Evolutionary conservation across 1,140 invertebrate species (phyloP).

Genomic region (Listronotus bonariensis): DNA sequence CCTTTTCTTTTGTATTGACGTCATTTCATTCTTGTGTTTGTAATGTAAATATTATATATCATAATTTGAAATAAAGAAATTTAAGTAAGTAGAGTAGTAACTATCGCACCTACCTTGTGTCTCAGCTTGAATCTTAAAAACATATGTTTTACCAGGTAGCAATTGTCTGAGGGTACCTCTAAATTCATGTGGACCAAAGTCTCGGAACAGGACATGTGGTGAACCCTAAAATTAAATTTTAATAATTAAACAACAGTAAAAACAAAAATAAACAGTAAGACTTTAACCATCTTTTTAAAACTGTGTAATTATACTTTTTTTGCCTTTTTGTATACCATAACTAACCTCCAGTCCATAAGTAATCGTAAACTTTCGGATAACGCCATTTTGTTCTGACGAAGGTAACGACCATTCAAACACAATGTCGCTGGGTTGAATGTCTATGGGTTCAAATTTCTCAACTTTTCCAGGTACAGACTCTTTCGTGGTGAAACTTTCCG

Average conservation of each 20-base stretch:
- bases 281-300: no score
- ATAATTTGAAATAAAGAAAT: no score
- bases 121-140: constrained; percentile 83
- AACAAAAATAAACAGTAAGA: no score
- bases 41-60: no score
- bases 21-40: no score
- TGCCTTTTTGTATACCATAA: neutral
- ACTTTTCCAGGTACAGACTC: constrained; percentile 83
- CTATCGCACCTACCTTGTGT: constrained; percentile 65
- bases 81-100: no score
- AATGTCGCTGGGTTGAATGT: constrained; percentile 81
- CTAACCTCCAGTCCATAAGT: constrained; percentile 75
- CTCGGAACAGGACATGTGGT: constrained; percentile 57
- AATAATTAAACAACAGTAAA: no score
- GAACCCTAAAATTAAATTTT: constrained; percentile 57
- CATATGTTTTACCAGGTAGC: constrained; percentile 79
- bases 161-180: constrained; percentile 74
- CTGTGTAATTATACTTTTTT: no score
- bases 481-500: constrained; percentile 78
- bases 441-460: constrained; percentile 73
- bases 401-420: constrained; percentile 83
- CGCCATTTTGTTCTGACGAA: constrained; percentile 78
- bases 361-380: constrained; percentile 81
- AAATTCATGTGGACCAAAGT: constrained; percentile 72
- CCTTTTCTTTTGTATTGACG: no score